Evolutionary conservation across 2,113 vertebrate species (phyloP).

Genomic region (Anthoscopus minutus): DNA sequence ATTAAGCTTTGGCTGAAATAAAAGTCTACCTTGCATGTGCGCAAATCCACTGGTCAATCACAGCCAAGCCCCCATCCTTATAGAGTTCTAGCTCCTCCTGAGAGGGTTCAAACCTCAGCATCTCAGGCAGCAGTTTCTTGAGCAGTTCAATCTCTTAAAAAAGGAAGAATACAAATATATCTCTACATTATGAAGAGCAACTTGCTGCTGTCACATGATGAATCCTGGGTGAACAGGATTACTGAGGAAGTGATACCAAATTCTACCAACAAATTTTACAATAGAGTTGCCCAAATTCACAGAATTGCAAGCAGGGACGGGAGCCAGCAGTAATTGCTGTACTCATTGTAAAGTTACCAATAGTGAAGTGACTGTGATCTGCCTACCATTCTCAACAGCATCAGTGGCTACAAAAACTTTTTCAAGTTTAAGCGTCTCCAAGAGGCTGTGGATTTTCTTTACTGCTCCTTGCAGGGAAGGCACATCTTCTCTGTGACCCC

Average conservation of each 20-base stretch:
- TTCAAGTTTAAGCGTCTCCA: constrained; percentile 79
- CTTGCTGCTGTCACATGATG: rapidly evolving
- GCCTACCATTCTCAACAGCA: constrained; percentile 81
- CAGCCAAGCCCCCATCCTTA: constrained; percentile 90
- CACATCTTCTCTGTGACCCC: constrained; percentile 93
- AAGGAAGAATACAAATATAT: neutral
- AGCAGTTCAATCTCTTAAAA: constrained; percentile 81
- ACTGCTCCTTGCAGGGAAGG: constrained; percentile 85
- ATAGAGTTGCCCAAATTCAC: neutral
- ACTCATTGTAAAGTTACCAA: neutral
- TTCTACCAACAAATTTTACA: neutral
- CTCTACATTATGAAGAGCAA: neutral
- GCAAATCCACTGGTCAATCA: constrained; percentile 98
- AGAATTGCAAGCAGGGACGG: too few relatives aligned
- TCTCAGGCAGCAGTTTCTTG: constrained; percentile 80
- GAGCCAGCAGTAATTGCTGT: neutral
- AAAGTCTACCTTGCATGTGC: constrained; percentile 83
- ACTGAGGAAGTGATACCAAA: neutral
- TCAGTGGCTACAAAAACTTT: constrained; percentile 94
- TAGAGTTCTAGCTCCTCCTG: constrained; percentile 84
- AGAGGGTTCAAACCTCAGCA: constrained; percentile 84
- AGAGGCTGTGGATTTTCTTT: constrained; percentile 81
- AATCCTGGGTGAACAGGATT: neutral
- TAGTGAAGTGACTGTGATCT: neutral
- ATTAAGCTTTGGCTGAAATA: neutral